Evolutionary conservation across 1,140 invertebrate species (phyloP).

Genomic region (Venturia canescens): DNA sequence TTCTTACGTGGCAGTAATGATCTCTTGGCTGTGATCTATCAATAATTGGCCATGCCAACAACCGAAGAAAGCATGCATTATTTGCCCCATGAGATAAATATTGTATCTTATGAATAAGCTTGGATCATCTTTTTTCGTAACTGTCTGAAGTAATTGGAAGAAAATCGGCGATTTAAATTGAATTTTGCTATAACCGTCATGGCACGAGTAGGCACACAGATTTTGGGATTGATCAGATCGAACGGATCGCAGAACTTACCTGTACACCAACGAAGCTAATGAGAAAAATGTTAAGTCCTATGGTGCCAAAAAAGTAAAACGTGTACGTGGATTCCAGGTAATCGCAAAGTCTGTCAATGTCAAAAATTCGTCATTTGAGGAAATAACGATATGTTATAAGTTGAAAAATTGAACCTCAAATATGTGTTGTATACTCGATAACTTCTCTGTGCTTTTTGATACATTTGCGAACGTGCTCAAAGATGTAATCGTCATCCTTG

Average conservation of each 20-base stretch:
- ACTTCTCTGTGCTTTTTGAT: slow-evolving; percentile 25
- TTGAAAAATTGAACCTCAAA: slow-evolving; percentile 5
- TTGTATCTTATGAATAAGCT: not conserved
- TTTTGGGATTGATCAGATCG: no score
- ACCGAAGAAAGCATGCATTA: slow-evolving; percentile 23
- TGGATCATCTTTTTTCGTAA: not conserved
- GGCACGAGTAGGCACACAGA: no score
- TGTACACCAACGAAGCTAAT: slow-evolving; percentile 34
- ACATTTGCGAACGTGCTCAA: slow-evolving; percentile 8
- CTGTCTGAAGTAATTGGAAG: not conserved
- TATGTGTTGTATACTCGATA: slow-evolving; percentile 24
- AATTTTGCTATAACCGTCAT: no score
- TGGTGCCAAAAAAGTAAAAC: slow-evolving; percentile 1
- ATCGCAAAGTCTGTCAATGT: slow-evolving; percentile 5
- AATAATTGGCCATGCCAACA: slow-evolving; percentile 36
- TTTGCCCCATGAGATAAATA: slow-evolving; percentile 4
- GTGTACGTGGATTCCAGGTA: slow-evolving; percentile 33
- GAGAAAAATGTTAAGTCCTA: slow-evolving; percentile 14
- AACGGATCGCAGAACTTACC: no score
- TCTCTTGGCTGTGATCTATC: slow-evolving; percentile 20
- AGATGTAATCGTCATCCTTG: not conserved
- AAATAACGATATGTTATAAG: not conserved
- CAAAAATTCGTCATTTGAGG: no score
- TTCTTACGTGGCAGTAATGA: slow-evolving; percentile 13
- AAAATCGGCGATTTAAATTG: not conserved